These are phyloP conservation scores for Doryteuthis pealeii DNA, from an alignment of 1,140 invertebrate species.

Conservation along the genomic window DNA sequence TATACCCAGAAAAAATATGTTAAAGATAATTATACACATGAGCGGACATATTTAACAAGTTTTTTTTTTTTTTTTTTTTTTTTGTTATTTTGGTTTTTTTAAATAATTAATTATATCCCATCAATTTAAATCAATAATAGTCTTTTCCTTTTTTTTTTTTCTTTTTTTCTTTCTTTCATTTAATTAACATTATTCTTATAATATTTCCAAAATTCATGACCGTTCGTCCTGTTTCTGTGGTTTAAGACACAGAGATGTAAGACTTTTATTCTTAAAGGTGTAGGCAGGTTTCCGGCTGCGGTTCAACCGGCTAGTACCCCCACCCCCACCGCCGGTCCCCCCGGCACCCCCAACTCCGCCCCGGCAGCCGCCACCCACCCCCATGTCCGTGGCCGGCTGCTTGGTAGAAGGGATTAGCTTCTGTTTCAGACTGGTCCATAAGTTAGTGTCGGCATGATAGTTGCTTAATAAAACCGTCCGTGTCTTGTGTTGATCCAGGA, in stretches of 20 bases:
- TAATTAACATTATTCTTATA: background rate
- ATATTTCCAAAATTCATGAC: background rate
- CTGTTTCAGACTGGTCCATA: conserved; percentile 4
- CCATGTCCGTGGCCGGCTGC: background rate
- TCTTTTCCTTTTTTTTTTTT: background rate
- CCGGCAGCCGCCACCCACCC: background rate
- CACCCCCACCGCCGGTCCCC: background rate
- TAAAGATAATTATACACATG: background rate
- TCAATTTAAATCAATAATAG: background rate
- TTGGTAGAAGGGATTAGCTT: background rate
- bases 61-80: background rate
- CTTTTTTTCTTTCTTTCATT: background rate
- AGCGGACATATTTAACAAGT: background rate
- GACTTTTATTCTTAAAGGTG: background rate
- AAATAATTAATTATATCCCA: background rate
- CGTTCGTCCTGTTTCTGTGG: background rate
- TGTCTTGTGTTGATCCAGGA: background rate
- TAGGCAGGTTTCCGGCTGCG: background rate
- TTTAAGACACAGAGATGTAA: conserved; percentile 10
- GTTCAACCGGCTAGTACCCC: background rate
- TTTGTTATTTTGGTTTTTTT: background rate
- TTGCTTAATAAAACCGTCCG: background rate
- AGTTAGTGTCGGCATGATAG: background rate
- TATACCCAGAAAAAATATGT: background rate
- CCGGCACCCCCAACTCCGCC: background rate